phyloP scores from a whole-genome alignment of 2,113 vertebrate species.

The Colossoma macropomum region DNA sequence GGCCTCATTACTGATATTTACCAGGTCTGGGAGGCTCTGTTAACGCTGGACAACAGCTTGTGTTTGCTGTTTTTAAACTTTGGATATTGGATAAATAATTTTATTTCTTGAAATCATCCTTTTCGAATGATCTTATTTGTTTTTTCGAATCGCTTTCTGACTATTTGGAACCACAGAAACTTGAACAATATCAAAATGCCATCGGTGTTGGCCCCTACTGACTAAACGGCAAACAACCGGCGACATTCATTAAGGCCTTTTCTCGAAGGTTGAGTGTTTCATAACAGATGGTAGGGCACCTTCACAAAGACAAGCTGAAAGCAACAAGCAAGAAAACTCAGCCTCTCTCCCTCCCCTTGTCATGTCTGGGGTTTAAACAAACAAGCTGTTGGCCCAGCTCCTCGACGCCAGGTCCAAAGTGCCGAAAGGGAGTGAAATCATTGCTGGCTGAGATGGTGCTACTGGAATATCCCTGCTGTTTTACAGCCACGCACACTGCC shows the following conservation, averaged over 20 bases:
- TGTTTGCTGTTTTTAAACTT: too few relatives aligned
- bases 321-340: slow-evolving; percentile 11
- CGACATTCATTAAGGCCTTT: background rate
- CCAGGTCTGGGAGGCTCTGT: background rate
- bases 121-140: background rate
- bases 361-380: slow-evolving; percentile 41
- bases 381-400: slow-evolving; percentile 31
- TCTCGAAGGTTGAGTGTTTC: slow-evolving; percentile 25
- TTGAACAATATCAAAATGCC: background rate
- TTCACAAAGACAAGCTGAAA: slow-evolving; percentile 18
- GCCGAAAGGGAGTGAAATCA: slow-evolving; percentile 37
- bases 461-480: slow-evolving; percentile 52
- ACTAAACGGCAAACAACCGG: background rate
- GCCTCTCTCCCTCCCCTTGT: slow-evolving; percentile 2
- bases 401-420: slow-evolving; percentile 26
- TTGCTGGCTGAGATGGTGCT: slow-evolving; percentile 32
- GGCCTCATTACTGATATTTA: slow-evolving; percentile 8
- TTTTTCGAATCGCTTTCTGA: background rate
- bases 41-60: background rate
- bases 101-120: too few relatives aligned
- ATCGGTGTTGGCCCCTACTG: background rate
- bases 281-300: slow-evolving; percentile 15
- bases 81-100: too few relatives aligned
- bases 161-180: background rate
- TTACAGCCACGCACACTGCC: slow-evolving; percentile 21